These are phyloP conservation scores for Caenorhabditis sinica DNA, from an alignment of 2,888 invertebrate species.

Conservation along the genomic window DNA sequence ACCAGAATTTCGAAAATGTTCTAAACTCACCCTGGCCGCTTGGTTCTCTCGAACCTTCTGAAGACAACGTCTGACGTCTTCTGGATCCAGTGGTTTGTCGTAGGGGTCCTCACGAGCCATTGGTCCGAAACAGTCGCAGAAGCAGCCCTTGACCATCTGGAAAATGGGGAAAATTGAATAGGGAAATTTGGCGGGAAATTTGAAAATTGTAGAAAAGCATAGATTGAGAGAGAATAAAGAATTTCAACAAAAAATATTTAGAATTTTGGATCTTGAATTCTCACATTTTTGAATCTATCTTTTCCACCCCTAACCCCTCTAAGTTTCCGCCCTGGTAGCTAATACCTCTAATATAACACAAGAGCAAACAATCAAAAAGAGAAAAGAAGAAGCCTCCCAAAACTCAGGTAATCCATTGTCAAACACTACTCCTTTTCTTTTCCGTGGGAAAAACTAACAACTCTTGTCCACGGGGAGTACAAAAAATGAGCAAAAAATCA, in stretches of 20 bases:
- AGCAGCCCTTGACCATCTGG: conserved; percentile 76
- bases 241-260: not conserved
- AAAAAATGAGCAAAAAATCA: not conserved
- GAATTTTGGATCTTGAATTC: not conserved
- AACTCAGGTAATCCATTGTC: conserved; percentile 48
- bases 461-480: conserved; percentile 5
- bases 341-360: not conserved
- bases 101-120: conserved; percentile 68
- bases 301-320: not conserved
- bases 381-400: not conserved
- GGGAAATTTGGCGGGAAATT: not conserved
- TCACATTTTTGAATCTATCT: not conserved
- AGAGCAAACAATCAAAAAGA: not conserved
- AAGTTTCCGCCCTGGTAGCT: not conserved
- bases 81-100: conserved; percentile 70
- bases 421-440: conserved; percentile 12
- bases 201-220: not conserved
- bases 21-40: conserved; percentile 52
- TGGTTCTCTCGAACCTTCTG: conserved; percentile 65
- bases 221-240: not conserved
- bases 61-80: conserved; percentile 69
- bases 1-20: not conserved
- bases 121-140: conserved; percentile 76
- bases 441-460: conserved; percentile 12
- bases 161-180: conserved; percentile 17